phyloP scores from a whole-genome alignment of 2,888 invertebrate species.

The Blastobasis lacticolella region DNA sequence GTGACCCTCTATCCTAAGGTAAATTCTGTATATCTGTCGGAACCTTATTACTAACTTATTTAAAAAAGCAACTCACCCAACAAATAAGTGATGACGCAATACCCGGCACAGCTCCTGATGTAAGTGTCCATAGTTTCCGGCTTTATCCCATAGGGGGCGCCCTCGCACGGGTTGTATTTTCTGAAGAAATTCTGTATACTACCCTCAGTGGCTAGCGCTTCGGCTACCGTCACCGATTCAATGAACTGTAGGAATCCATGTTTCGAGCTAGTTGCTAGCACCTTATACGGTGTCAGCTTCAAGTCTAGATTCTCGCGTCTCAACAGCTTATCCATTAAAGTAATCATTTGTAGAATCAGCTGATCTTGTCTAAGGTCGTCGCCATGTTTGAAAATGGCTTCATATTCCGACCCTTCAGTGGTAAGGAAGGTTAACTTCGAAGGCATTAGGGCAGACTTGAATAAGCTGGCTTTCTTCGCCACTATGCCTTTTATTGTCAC shows the following conservation, averaged over 20 bases:
- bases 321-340: constrained; percentile 96
- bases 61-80: constrained; percentile 61
- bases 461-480: constrained; percentile 91
- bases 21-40: too few species aligned
- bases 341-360: constrained; percentile 97
- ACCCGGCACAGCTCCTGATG: constrained; percentile 95
- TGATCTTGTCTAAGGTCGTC: constrained; percentile 99
- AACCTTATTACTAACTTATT: too few species aligned
- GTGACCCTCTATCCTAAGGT: too few species aligned
- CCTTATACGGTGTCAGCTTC: constrained; percentile 92
- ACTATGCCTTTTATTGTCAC: constrained; percentile 91
- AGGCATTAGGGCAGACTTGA: constrained; percentile 98
- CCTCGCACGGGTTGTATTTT: constrained; percentile 91
- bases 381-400: constrained; percentile 97
- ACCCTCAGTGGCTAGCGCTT: constrained; percentile 89
- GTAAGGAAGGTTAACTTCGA: constrained; percentile 91
- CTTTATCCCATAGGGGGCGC: constrained; percentile 90
- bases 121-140: constrained; percentile 98
- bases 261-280: constrained; percentile 92
- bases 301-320: constrained; percentile 96
- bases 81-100: constrained; percentile 98
- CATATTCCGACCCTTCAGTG: constrained; percentile 87
- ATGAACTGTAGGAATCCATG: constrained; percentile 98
- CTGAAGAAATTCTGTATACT: constrained; percentile 95
- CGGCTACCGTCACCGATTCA: constrained; percentile 93